Evolutionary conservation across 2,797 vertebrate species (phyloP).

Genomic region (Leucoraja ocellata): DNA sequence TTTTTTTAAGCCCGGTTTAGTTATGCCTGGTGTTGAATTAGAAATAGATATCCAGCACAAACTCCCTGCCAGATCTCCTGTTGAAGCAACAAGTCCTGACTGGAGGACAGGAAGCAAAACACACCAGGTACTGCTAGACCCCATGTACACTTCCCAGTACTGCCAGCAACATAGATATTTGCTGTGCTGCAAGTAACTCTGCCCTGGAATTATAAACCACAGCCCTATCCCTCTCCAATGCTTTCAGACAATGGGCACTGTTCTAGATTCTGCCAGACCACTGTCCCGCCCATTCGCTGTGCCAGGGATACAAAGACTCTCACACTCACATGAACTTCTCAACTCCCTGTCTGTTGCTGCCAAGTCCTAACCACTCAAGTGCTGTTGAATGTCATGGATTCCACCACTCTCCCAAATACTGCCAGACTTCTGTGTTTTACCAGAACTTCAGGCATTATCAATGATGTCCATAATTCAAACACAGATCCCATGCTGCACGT

Average conservation of each 20-base stretch:
- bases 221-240: not conserved
- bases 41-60: not conserved
- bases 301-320: too few species aligned
- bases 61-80: not conserved
- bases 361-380: not conserved
- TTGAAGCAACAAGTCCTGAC: not conserved
- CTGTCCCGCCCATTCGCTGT: not conserved
- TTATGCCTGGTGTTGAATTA: not conserved
- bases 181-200: not conserved
- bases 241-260: not conserved
- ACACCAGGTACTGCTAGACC: not conserved
- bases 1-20: too few species aligned
- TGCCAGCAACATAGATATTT: not conserved
- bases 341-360: not conserved
- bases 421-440: not conserved
- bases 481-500: too few species aligned
- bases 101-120: not conserved
- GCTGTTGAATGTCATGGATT: not conserved
- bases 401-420: not conserved
- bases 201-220: not conserved
- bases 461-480: not conserved
- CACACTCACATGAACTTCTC: too few species aligned
- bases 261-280: not conserved
- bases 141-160: not conserved
- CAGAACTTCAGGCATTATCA: not conserved